These are phyloP conservation scores for Riparia riparia DNA, from an alignment of 2,113 vertebrate species.

Conservation along the genomic window DNA sequence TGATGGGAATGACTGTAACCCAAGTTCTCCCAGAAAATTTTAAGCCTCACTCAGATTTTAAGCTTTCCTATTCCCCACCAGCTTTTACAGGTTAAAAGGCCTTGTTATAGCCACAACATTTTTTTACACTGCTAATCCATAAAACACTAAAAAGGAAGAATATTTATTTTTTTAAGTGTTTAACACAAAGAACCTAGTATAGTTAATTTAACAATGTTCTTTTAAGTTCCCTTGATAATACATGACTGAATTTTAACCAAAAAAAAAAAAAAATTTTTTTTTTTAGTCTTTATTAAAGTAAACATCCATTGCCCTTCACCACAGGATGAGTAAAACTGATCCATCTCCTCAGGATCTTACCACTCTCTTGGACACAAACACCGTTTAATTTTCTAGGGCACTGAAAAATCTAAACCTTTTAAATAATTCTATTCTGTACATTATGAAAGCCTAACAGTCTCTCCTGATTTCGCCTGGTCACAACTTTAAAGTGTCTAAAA, in stretches of 20 bases:
- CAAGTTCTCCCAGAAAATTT: neutral
- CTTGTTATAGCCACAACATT: neutral
- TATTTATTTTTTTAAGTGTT: neutral
- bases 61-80: neutral
- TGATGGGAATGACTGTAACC: neutral
- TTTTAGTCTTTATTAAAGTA: neutral
- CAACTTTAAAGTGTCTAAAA: neutral
- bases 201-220: neutral
- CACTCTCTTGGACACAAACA: neutral
- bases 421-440: neutral
- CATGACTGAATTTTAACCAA: neutral
- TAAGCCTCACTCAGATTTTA: neutral
- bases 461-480: neutral
- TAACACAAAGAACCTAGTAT: neutral
- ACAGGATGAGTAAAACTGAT: neutral
- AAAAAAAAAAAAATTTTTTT: neutral
- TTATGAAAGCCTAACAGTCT: neutral
- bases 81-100: neutral
- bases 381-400: slow-evolving; percentile 2
- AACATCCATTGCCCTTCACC: neutral
- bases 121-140: neutral
- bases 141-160: neutral
- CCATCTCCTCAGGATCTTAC: neutral
- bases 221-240: neutral
- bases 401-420: neutral